phyloP scores from a whole-genome alignment of 2,797 vertebrate species.

The Rallus crepitans region DNA sequence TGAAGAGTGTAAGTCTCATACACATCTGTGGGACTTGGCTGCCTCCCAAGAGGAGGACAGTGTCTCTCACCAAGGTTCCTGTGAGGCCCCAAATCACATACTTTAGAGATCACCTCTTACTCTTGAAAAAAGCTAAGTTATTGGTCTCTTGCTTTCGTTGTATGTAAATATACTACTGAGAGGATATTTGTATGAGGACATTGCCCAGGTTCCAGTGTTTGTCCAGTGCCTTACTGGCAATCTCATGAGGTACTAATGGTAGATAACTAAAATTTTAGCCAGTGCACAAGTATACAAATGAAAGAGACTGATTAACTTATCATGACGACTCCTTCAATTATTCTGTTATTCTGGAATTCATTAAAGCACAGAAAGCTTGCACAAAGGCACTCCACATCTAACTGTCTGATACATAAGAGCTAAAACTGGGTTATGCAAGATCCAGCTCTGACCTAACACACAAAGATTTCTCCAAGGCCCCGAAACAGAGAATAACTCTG shows the following conservation, averaged over 20 bases:
- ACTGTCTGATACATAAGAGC: not conserved
- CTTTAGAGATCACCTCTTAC: not conserved
- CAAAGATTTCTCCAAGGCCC: not conserved
- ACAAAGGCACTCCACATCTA: not conserved
- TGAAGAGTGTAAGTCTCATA: not conserved
- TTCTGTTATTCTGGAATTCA: not conserved
- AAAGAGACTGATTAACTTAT: not conserved
- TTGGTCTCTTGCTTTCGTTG: not conserved
- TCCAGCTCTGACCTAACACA: not conserved
- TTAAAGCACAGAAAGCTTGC: not conserved
- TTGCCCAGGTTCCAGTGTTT: not conserved
- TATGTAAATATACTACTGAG: not conserved
- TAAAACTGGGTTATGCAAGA: not conserved
- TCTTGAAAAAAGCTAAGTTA: not conserved
- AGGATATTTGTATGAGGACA: not conserved
- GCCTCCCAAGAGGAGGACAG: not conserved
- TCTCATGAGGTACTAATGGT: not conserved
- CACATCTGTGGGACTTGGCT: not conserved
- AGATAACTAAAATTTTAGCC: not conserved
- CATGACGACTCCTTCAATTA: not conserved
- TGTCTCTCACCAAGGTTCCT: not conserved
- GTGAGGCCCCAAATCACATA: not conserved
- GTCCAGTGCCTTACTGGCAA: not conserved
- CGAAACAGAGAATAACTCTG: not conserved
- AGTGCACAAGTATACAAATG: not conserved